These are phyloP conservation scores for Campylomormyrus tamandua DNA, from an alignment of 2,113 vertebrate genomes.

Conservation along the genomic window DNA sequence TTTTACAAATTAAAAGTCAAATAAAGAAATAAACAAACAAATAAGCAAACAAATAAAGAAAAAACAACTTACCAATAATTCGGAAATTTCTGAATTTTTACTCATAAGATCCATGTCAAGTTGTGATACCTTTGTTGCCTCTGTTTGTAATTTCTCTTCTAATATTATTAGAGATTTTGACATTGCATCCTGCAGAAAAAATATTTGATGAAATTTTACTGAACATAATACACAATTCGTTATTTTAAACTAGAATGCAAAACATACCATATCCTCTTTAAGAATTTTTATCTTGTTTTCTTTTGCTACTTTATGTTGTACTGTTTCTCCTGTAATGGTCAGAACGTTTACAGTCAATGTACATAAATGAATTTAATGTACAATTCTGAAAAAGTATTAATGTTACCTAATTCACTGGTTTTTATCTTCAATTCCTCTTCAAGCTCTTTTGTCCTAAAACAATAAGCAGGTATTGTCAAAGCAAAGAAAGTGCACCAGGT, in stretches of 20 bases:
- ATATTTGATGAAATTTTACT: conserved; percentile 5
- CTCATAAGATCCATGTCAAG: conserved; percentile 42
- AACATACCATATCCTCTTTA: conserved; percentile 51
- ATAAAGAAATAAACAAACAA: neutral
- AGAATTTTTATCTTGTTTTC: conserved; percentile 67
- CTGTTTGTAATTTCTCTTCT: conserved; percentile 37
- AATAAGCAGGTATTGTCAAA: neutral
- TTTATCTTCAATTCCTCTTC: conserved; percentile 48
- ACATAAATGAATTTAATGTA: neutral
- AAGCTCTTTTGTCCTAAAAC: conserved; percentile 47
- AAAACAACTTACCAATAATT: conserved; percentile 44
- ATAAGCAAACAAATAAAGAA: neutral
- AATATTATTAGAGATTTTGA: conserved; percentile 42
- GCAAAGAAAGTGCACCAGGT: neutral
- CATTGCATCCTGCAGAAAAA: conserved; percentile 43
- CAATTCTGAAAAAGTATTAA: neutral
- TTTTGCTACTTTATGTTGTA: conserved; percentile 57
- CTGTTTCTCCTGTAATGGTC: conserved; percentile 60
- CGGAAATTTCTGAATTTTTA: conserved; percentile 41
- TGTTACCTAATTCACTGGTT: conserved; percentile 44
- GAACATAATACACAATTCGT: neutral
- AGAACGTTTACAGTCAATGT: conserved; percentile 5
- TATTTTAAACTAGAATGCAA: neutral
- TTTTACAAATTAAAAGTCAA: neutral
- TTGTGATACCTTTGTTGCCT: conserved; percentile 36